These are phyloP conservation scores for Catharus fuscescens DNA, from an alignment of 2,113 vertebrate genomes.

Conservation along the genomic window DNA sequence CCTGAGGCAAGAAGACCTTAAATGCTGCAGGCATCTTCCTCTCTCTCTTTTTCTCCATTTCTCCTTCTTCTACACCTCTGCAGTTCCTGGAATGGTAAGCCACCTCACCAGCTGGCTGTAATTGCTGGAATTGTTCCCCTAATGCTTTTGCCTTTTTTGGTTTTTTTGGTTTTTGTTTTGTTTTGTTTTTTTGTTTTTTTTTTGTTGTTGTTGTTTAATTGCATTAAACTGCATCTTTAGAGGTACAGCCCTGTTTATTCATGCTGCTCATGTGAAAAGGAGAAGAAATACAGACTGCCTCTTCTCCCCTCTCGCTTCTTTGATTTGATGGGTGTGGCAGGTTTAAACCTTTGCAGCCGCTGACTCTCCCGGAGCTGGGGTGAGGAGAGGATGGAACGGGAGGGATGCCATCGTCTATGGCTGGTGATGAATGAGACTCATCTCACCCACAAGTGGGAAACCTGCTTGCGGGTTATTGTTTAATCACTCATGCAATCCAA, in stretches of 20 bases:
- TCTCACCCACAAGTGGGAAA: conserved; percentile 73
- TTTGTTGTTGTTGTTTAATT: neutral
- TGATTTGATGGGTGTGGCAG: conserved; percentile 81
- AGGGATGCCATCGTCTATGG: conserved; percentile 6
- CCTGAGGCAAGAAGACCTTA: conserved; percentile 40
- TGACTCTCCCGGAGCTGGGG: neutral
- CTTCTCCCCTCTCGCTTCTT: conserved; percentile 64
- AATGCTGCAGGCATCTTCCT: conserved; percentile 5
- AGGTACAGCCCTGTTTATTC: conserved; percentile 68
- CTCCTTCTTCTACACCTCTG: conserved; percentile 37
- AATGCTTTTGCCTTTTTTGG: conserved; percentile 38
- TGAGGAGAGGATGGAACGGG: conserved; percentile 10
- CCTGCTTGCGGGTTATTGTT: conserved; percentile 64
- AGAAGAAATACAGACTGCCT: conserved; percentile 76
- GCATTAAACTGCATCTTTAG: conserved; percentile 63
- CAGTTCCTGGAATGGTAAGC: conserved; percentile 46
- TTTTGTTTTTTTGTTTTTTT: no score
- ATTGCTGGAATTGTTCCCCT: conserved; percentile 52
- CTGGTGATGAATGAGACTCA: conserved; percentile 54
- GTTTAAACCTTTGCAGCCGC: conserved; percentile 74
- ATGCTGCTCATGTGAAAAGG: conserved; percentile 74
- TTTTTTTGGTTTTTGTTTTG: no score
- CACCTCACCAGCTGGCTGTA: conserved; percentile 18
- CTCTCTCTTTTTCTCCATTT: conserved; percentile 5
- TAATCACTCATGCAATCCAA: conserved; percentile 67